A percentile compares a stretch with the other conserved stretches of the same genome.
Evolutionary conservation across 2,797 vertebrate genomes (phyloP).

Genomic region (Urocyon cinereoargenteus): DNA sequence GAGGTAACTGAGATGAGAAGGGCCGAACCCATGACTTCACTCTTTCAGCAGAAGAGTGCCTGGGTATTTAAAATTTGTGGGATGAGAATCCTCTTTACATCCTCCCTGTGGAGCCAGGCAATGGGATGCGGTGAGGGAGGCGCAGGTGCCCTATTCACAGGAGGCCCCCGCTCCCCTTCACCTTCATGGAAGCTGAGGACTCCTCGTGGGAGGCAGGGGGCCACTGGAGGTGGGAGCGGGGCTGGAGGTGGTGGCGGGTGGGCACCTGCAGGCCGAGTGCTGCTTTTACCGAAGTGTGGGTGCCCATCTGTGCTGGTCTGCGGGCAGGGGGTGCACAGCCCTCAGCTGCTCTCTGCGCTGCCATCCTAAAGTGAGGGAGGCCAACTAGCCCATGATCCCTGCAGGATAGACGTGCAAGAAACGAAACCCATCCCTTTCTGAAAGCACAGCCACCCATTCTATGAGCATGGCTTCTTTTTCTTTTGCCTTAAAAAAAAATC

Average conservation of each 20-base stretch:
- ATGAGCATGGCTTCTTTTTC: not conserved
- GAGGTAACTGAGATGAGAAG: slow-evolving; percentile 5
- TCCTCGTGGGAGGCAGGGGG: not conserved
- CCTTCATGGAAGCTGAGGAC: not conserved
- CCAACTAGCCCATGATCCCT: not conserved
- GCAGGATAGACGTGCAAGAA: not conserved
- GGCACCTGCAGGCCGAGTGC: accelerated
- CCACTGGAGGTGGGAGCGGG: accelerated
- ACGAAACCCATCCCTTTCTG: not conserved
- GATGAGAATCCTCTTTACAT: not conserved
- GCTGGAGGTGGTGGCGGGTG: not conserved
- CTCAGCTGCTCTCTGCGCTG: not conserved
- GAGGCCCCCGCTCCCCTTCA: accelerated
- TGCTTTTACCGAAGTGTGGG: not conserved
- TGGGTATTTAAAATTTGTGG: not conserved
- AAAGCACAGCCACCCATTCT: not conserved
- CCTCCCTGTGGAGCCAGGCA: not conserved
- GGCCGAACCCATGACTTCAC: not conserved
- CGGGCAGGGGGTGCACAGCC: not conserved
- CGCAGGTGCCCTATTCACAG: accelerated
- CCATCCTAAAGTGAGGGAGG: not conserved
- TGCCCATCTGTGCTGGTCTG: not conserved
- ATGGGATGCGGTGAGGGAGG: too few species aligned
- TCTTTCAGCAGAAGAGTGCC: not conserved
- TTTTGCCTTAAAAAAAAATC: not conserved